Base-by-base conservation (phyloP, 1,140 invertebrate genomes). In the Bombus superbus region DNA sequence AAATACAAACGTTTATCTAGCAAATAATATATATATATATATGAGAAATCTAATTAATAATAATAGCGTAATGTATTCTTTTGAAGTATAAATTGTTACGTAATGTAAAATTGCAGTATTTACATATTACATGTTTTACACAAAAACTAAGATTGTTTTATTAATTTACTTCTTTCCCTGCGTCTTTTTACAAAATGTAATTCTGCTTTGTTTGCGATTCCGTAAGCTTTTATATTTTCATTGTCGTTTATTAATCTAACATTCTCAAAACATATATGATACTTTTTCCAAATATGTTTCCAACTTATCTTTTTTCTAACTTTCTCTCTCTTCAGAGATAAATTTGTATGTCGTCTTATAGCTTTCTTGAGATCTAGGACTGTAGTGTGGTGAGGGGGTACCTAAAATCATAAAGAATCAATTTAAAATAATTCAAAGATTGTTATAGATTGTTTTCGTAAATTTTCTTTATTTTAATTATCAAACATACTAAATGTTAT, bases 211-310 rank as follows among this genome's bases (percentile, higher is more conserved):
- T 95, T 95, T 28, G 57, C 44, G 38, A 95, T 88, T 10, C 94
- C 94, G 86, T 95, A 95, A 83, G 89, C 87, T 90, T 94, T 93
- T 62, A 95, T 94, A 79, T 94, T 92, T 86, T 93, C 90, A 53
- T 90, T 91, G 73, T 95, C 90, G 59, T 93, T 83, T n/a, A 35
- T 80, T 44, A 95, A 88, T 77, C 79, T 81, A 18, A 90, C 64
- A 71, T 93, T 79, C 1, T 93, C 86, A 68, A 92, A 95, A 32
- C 69, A 83, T 13, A 95, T 85, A 79, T 93, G 18, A 85, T 95
- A 94, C 62, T 91, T 94, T 79, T 93, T 95, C 94, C 94, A 95
- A 42, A 95, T 74, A n/a, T 94, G 92, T 81, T 93, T 95, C 95
- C 95, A 95, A 80, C 94, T 95, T 53, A 95, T 94, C 86, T 95